Percentiles rank a stretch among this genome's conserved stretches.
These are phyloP conservation scores for Salminus brasiliensis DNA, from an alignment of 2,113 vertebrate genomes.

Conservation along the genomic window DNA sequence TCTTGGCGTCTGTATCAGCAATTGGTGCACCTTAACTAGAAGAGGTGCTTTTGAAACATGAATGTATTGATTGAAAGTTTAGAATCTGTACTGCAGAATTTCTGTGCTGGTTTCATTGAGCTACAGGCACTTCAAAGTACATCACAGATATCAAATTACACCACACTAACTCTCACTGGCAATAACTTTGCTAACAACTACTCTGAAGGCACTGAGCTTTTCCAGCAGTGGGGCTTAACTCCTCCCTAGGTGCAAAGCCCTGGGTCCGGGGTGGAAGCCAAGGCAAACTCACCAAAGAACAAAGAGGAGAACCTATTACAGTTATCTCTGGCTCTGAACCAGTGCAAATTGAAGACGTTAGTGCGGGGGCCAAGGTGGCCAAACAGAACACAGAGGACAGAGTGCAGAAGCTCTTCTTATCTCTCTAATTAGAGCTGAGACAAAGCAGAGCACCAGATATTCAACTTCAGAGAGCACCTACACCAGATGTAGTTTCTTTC, in stretches of 20 bases:
- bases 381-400: slow-evolving; percentile 2
- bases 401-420: background rate
- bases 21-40: no score
- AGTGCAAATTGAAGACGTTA: slow-evolving; percentile 6
- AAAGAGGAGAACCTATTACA: slow-evolving; percentile 24
- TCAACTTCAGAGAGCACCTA: background rate
- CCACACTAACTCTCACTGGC: no score
- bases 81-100: no score
- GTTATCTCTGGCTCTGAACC: slow-evolving; percentile 43
- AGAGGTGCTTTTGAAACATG: no score
- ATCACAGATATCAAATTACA: no score
- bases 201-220: background rate
- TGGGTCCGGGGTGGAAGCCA: slow-evolving; percentile 32
- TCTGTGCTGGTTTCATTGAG: no score
- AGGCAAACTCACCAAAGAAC: slow-evolving; percentile 52
- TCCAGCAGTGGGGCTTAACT: slow-evolving; percentile 5
- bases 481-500: background rate
- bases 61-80: no score
- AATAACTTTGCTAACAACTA: background rate
- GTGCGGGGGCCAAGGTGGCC: slow-evolving; percentile 23
- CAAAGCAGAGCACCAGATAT: background rate
- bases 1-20: no score
- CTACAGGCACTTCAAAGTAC: no score
- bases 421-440: background rate
- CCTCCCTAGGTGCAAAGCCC: slow-evolving; percentile 39